phyloP scores from a whole-genome alignment of 2,797 vertebrate species.

The Helicolenus hilgendorfi region DNA sequence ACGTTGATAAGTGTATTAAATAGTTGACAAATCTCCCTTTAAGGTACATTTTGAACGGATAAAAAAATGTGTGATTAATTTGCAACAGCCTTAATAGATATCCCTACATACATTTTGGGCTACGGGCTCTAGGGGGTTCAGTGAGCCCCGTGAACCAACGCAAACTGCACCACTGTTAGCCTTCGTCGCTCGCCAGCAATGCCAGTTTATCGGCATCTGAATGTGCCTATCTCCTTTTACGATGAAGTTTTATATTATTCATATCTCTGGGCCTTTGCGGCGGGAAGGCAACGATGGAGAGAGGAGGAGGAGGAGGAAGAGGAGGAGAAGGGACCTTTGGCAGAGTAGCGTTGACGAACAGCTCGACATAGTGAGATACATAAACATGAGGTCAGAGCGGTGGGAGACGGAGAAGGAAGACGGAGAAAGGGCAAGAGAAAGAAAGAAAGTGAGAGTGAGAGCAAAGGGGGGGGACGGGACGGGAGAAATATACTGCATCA shows the following conservation, averaged over 20 bases:
- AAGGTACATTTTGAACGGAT: too few species aligned
- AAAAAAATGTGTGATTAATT: too few species aligned
- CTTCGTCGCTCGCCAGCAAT: neutral
- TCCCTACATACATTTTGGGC: too few species aligned
- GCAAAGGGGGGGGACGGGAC: neutral
- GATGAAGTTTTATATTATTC: slow-evolving; percentile 53
- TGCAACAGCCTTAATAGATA: too few species aligned
- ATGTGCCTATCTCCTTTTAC: slow-evolving; percentile 6
- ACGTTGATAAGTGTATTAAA: too few species aligned
- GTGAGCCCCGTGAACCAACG: neutral
- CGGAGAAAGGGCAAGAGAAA: neutral
- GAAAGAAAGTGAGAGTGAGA: slow-evolving; percentile 20
- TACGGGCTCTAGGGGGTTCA: too few species aligned
- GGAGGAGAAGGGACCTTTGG: slow-evolving; percentile 55
- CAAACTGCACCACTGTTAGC: neutral
- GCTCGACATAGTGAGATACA: slow-evolving; percentile 68
- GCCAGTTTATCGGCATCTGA: neutral
- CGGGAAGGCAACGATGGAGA: slow-evolving; percentile 10
- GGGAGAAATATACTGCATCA: slow-evolving; percentile 51
- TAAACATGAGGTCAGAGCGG: slow-evolving; percentile 81
- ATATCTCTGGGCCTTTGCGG: slow-evolving; percentile 43
- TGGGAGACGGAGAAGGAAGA: slow-evolving; percentile 32
- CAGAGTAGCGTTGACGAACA: slow-evolving; percentile 45
- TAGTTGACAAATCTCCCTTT: too few species aligned
- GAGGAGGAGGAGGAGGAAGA: slow-evolving; percentile 3